Base-by-base conservation (phyloP, 2,113 vertebrate genomes). In the Phyllostomus discolor region DNA sequence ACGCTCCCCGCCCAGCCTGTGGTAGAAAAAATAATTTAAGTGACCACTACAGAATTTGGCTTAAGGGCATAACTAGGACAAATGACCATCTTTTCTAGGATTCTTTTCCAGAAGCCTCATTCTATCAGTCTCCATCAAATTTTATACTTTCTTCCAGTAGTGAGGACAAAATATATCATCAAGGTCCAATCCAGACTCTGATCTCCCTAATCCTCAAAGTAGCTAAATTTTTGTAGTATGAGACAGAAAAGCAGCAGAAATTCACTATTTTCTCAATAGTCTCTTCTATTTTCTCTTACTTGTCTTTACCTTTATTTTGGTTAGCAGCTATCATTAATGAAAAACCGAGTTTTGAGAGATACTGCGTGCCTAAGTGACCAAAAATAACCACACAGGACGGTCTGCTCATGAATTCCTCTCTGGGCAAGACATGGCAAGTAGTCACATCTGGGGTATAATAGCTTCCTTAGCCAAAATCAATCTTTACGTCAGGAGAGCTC, bases 1-100 rank as follows among this genome's bases (percentile, higher is more conserved):
- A 98, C 99, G 99, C 98, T 99, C 99, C 96, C 99, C 99, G 35
- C 99, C 99, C 99, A 99, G 99, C 99, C 99, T 99, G 90, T 75
- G 28, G 78, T 19, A 79, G 24, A 43, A 92, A 88, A 90, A 81
- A 90, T 4, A 92, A 95, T 66, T 66, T 96, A 64, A 85, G 70
- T 22, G 52, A 88, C 6, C 1, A 80, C 35, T 28, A 6, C 0
- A 73, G 24, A 87, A 95, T 52, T 1, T 89, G 7, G 85, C 33
- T 43, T 50, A 93, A 76, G 19, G 54, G 22, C 12, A 43, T 17
- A 88, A 2, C 19, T 80, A 93, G 0, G 26, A 20, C 24, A 86
- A 88, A 73, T 20, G 7, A 16, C 16, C 11, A 84, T 33, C 83
- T 79, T 73, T 64, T 73, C 70, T 76, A 86, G 10, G 24, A 73